Evolutionary conservation across 2,113 vertebrate genomes (phyloP).

Genomic region (Gasterosteus aculeatus): DNA sequence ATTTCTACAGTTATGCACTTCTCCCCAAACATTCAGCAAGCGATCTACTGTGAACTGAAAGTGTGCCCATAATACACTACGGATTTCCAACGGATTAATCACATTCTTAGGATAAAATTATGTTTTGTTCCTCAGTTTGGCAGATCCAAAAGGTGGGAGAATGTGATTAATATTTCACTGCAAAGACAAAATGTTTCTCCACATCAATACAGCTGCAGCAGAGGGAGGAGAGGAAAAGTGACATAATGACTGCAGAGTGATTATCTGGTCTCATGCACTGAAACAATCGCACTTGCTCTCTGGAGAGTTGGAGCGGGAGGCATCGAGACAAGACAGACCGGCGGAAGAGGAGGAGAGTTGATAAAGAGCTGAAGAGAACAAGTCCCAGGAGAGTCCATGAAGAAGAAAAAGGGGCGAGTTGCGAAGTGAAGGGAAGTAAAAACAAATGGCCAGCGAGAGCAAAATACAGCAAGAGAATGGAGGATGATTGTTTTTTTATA

Average conservation of each 20-base stretch:
- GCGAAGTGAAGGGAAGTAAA: slow-evolving; percentile 35
- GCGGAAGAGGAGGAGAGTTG: slow-evolving; percentile 37
- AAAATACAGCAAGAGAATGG: slow-evolving; percentile 31
- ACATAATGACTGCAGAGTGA: slow-evolving; percentile 71
- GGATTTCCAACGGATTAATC: slow-evolving; percentile 15
- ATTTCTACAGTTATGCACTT: slow-evolving; percentile 10
- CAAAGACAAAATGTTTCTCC: slow-evolving; percentile 38
- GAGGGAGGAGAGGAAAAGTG: slow-evolving; percentile 36
- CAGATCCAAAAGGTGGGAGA: slow-evolving; percentile 9
- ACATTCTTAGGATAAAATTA: slow-evolving; percentile 23
- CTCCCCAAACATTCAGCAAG: slow-evolving; percentile 6
- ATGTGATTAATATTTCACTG: slow-evolving; percentile 35
- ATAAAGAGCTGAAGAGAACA: slow-evolving; percentile 66
- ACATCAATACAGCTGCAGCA: slow-evolving; percentile 56
- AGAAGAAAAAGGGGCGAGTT: slow-evolving; percentile 24
- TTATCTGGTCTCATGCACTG: slow-evolving; percentile 70
- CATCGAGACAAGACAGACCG: slow-evolving; percentile 67
- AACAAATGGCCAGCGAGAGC: slow-evolving; percentile 48
- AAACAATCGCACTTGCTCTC: slow-evolving; percentile 70
- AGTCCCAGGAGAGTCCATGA: slow-evolving; percentile 66
- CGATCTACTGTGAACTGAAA: background rate
- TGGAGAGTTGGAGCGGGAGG: slow-evolving; percentile 64
- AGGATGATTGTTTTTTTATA: slow-evolving; percentile 64
- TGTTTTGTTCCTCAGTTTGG: slow-evolving; percentile 13
- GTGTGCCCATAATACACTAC: slow-evolving; percentile 2